A percentile compares a stretch with the other conserved stretches of the same genome.
Evolutionary conservation across 1,140 invertebrate genomes (phyloP).

Genomic region (Grapholita molesta): DNA sequence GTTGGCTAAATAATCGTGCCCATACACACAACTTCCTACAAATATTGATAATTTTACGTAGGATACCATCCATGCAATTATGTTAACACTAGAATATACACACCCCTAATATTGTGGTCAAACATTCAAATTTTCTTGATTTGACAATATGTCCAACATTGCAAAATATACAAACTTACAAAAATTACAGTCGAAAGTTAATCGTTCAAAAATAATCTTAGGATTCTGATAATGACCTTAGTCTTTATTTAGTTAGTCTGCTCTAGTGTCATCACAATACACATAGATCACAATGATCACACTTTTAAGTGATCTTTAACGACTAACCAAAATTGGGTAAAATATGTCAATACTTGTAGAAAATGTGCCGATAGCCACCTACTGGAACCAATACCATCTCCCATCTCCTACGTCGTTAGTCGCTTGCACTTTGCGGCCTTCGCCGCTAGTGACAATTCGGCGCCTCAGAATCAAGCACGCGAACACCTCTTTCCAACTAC

Average conservation of each 20-base stretch:
- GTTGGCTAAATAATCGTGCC: constrained; percentile 2
- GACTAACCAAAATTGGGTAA: not conserved
- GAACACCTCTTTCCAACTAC: not conserved
- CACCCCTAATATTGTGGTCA: not conserved
- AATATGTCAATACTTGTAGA: not conserved
- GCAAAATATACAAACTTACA: not conserved
- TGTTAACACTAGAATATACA: not conserved
- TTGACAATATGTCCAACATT: not conserved
- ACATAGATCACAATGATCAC: not conserved
- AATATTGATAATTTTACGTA: not conserved
- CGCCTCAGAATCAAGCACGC: not conserved
- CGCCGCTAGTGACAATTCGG: not conserved
- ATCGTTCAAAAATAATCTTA: too few species aligned
- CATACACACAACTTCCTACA: not conserved
- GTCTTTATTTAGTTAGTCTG: not conserved
- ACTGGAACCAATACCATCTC: not conserved
- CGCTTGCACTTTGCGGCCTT: not conserved
- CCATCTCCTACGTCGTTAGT: not conserved
- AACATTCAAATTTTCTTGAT: not conserved
- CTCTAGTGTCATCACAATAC: not conserved
- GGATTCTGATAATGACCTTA: not conserved
- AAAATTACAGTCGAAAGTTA: not conserved
- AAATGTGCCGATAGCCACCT: not conserved
- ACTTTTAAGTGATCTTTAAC: not conserved
- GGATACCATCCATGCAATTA: not conserved